phyloP scores from a whole-genome alignment of 2,113 vertebrate species.

The Ramphastos sulfuratus region DNA sequence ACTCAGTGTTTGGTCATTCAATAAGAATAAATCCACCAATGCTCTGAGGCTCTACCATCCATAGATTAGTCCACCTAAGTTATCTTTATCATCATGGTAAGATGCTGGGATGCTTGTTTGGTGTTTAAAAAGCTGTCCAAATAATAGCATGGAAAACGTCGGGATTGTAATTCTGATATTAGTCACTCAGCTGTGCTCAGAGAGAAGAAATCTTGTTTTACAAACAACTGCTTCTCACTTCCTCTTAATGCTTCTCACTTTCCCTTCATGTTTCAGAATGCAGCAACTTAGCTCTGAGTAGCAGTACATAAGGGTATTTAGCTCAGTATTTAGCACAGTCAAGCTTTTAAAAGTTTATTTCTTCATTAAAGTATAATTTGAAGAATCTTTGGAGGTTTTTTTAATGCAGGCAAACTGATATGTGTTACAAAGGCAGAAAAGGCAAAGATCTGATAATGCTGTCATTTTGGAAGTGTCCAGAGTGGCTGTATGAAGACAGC shows the following conservation, averaged over 20 bases:
- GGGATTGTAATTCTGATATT: not conserved
- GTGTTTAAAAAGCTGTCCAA: not conserved
- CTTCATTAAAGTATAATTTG: not conserved
- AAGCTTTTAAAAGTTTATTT: conserved; percentile 17
- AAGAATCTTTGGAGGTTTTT: not conserved
- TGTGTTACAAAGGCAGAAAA: not conserved
- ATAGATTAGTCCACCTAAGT: not conserved
- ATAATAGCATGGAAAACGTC: not conserved
- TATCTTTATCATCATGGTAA: not conserved
- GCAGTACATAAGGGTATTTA: not conserved
- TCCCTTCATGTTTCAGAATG: not conserved
- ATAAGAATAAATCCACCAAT: not conserved
- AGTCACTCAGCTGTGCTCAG: not conserved
- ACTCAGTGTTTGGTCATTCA: not conserved
- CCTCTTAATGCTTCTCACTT: not conserved
- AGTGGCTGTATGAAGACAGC: not conserved
- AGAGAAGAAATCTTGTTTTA: conserved; percentile 6
- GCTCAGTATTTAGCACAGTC: not conserved
- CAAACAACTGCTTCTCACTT: not conserved
- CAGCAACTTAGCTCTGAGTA: not conserved
- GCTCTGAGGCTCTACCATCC: not conserved
- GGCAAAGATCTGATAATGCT: not conserved
- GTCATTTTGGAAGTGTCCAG: not conserved
- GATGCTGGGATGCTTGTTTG: not conserved
- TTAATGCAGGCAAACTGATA: not conserved